Percentiles rank a stretch among this genome's conserved stretches.
phyloP scores from a whole-genome alignment of 2,888 invertebrate species.

The Holacanthella duospinosa region DNA sequence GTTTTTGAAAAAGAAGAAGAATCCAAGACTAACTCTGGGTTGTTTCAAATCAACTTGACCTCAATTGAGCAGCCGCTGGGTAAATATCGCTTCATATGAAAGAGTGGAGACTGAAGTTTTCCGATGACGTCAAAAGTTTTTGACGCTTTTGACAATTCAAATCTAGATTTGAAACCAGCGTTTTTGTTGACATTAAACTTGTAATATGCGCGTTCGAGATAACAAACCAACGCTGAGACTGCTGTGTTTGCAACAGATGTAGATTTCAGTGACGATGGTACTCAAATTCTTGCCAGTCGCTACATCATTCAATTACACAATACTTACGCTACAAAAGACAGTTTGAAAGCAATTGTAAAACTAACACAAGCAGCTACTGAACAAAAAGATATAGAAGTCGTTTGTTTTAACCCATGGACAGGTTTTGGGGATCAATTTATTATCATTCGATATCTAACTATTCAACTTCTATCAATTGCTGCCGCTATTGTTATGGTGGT shows the following conservation, averaged over 20 bases:
- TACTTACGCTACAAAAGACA: constrained; percentile 7
- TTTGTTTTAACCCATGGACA: constrained; percentile 31
- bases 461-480: constrained; percentile 32
- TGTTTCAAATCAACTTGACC: too few relatives aligned
- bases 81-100: too few relatives aligned
- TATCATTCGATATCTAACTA: constrained; percentile 38
- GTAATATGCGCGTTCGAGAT: too few relatives aligned
- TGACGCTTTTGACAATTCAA: too few relatives aligned
- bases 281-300: background rate
- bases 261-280: background rate
- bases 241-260: background rate
- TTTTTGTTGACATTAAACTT: too few relatives aligned
- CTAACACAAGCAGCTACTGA: constrained; percentile 8
- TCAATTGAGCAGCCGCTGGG: too few relatives aligned
- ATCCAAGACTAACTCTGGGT: too few relatives aligned
- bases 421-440: constrained; percentile 30
- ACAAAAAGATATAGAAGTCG: constrained; percentile 33
- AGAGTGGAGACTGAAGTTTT: too few relatives aligned
- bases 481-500: constrained; percentile 43
- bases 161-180: too few relatives aligned
- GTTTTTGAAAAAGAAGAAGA: too few relatives aligned
- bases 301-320: constrained; percentile 3
- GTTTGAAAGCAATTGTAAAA: background rate
- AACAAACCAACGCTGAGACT: too few relatives aligned
- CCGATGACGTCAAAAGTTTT: too few relatives aligned